phyloP scores from a whole-genome alignment of 2,888 invertebrate species.

The Aphidoletes aphidimyza region DNA sequence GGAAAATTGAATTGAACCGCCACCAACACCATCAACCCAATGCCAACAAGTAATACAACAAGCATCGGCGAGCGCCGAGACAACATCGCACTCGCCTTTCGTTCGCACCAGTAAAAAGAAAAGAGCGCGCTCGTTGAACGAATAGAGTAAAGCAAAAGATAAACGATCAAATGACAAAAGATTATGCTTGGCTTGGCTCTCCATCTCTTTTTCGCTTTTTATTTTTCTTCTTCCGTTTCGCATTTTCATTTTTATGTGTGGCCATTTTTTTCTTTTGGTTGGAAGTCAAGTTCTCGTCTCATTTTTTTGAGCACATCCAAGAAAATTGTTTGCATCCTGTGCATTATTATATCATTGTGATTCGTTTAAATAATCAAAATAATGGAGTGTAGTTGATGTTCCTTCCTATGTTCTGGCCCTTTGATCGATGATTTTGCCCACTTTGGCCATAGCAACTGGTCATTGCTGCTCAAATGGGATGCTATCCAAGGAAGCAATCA shows the following conservation, averaged over 20 bases:
- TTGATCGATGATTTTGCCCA: background rate
- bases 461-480: too few relatives aligned
- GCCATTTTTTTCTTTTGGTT: background rate
- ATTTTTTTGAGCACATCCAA: too few relatives aligned
- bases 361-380: conserved; percentile 36
- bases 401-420: background rate
- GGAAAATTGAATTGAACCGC: conserved; percentile 52
- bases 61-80: too few relatives aligned
- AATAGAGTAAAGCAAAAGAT: background rate
- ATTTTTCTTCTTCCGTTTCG: conserved; percentile 34
- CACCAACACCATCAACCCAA: background rate
- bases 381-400: background rate
- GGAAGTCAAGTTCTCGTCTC: background rate
- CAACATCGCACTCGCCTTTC: too few relatives aligned
- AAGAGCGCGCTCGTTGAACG: background rate
- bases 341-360: conserved; percentile 30
- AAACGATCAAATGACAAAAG: conserved; percentile 47
- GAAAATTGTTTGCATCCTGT: conserved; percentile 39
- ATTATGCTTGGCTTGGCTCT: background rate
- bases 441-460: background rate
- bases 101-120: background rate
- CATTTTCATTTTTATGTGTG: conserved; percentile 19
- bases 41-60: background rate
- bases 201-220: background rate
- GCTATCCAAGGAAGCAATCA: conserved; percentile 17